Evolutionary conservation across 2,113 vertebrate genomes (phyloP), one percentile per base, ranked within the genome.

Genomic region (Eleginops maclovinus): DNA sequence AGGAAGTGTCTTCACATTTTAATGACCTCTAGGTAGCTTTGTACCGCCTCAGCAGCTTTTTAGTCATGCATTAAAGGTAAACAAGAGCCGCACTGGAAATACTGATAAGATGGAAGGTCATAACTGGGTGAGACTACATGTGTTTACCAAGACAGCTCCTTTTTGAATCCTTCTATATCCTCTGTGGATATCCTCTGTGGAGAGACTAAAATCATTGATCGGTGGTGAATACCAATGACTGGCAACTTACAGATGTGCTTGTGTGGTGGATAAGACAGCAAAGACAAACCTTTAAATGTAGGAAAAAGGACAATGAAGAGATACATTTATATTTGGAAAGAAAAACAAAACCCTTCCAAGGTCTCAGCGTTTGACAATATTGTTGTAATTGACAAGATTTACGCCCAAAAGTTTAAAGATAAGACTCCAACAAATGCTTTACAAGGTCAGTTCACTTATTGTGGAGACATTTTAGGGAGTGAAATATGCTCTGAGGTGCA

Each of bases 61-160:
- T 61, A 72, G 46, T 75, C 79, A 75, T 80, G 81, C 76, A 68
- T 89, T 83, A 51, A 88, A 81, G 61, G 59, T 60, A 74, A 84
- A 88, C 79, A 72, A 0, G 55, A 67, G 36, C 31, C 16, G 1
- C 81, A 55, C 61, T 80, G 14, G 65, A 74, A 72, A 71, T 15
- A 53, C 66, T 47, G 71, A 85, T 73, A 44, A 64, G 75, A 77
- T 44, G 47, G 58, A 69, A 77, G 77, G 83, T 78, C 72, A 59
- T 22, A 40, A 53, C 43, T 1, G n/a, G 82, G 73, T 83, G 54
- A 67, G 60, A 79, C 66, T 24, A 36, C 61, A 70, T 6, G 49
- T 82, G 78, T 86, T 82, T 81, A 60, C 72, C n/a, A 28, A 64
- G 36, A 50, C 51, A 17, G 40, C 63, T 54, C 15, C 26, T 64